Percentiles rank a stretch among this genome's conserved stretches.
phyloP scores from a whole-genome alignment of 2,888 invertebrate genomes.

The Eueremaeus valkanovi region DNA sequence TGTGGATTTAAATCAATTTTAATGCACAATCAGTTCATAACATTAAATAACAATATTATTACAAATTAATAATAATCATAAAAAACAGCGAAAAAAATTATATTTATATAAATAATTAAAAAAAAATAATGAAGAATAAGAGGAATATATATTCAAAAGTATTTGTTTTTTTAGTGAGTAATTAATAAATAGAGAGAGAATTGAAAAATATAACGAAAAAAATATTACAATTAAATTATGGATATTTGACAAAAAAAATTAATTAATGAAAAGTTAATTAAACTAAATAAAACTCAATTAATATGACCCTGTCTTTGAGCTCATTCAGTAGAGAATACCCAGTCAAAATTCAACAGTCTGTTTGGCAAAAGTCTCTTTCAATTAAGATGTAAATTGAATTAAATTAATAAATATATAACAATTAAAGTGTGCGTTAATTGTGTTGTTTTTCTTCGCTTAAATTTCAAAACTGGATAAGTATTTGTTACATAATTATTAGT shows the following conservation, averaged over 20 bases:
- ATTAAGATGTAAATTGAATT: background rate
- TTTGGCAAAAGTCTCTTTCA: too few relatives aligned
- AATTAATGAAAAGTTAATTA: background rate
- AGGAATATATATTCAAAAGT: background rate
- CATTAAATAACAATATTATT: slow-evolving; percentile 10
- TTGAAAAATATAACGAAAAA: background rate
- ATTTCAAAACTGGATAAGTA: background rate
- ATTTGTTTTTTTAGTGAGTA: background rate
- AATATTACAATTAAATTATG: background rate
- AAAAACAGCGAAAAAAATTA: slow-evolving; percentile 2
- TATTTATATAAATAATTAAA: slow-evolving; percentile 12
- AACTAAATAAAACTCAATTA: too few relatives aligned
- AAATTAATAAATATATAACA: slow-evolving; percentile 1
- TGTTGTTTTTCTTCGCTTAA: background rate
- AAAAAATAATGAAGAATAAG: background rate
- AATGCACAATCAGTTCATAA: slow-evolving; percentile 4
- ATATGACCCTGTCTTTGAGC: background rate
- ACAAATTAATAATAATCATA: background rate
- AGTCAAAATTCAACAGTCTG: too few relatives aligned
- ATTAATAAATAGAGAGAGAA: background rate
- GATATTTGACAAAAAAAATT: background rate
- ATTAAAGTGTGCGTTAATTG: slow-evolving; percentile 11
- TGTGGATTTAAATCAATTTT: background rate
- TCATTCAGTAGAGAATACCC: background rate
- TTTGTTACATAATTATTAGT: background rate